phyloP scores from a whole-genome alignment of 1,140 invertebrate species.

The Drosophila burlai region DNA sequence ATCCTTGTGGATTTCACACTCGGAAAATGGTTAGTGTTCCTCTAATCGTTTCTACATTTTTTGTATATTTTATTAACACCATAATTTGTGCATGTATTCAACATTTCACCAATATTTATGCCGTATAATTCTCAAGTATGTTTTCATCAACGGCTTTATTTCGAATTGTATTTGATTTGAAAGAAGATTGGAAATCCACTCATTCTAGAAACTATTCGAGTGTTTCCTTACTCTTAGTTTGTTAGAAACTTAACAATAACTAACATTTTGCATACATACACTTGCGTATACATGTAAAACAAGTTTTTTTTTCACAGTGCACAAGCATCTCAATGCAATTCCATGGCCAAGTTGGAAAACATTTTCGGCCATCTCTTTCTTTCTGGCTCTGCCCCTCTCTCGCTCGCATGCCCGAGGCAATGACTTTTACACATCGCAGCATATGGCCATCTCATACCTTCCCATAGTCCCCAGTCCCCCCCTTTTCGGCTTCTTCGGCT shows the following conservation, averaged over 20 bases:
- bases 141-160: not conserved
- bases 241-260: not conserved
- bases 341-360: slow-evolving; percentile 58
- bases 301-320: not conserved
- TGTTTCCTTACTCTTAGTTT: not conserved
- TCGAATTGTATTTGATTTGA: too few species aligned
- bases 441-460: slow-evolving; percentile 65
- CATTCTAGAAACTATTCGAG: too few species aligned
- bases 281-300: not conserved
- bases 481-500: not conserved
- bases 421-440: slow-evolving; percentile 81
- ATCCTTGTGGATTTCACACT: slow-evolving; percentile 13
- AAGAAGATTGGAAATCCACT: too few species aligned
- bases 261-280: not conserved
- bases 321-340: slow-evolving; percentile 51
- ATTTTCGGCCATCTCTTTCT: slow-evolving; percentile 47
- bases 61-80: not conserved
- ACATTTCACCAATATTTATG: too few species aligned
- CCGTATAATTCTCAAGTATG: not conserved
- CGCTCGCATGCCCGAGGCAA: slow-evolving; percentile 48
- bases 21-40: not conserved
- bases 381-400: not conserved
- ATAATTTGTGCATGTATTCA: not conserved
- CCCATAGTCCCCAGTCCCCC: slow-evolving; percentile 1
- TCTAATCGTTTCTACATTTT: not conserved